phyloP scores from a whole-genome alignment of 2,888 invertebrate species.

The Megaustenia siamemsis region DNA sequence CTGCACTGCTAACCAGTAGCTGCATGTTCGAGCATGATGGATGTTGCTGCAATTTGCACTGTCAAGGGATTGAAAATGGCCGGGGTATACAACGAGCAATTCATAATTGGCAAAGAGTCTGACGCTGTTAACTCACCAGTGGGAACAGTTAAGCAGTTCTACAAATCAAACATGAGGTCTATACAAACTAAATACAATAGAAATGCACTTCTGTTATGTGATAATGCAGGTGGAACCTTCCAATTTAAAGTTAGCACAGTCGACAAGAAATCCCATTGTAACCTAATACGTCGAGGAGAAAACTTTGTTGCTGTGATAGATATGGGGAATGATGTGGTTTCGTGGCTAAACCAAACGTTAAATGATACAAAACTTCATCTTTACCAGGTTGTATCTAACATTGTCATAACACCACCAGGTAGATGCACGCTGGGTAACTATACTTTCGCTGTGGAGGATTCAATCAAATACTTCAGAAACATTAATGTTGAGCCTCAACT shows the following conservation, averaged over 20 bases:
- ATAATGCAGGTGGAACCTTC: too few species aligned
- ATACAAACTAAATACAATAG: too few species aligned
- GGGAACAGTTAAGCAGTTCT: too few species aligned
- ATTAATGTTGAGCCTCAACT: background rate
- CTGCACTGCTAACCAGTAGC: slow-evolving; percentile 20
- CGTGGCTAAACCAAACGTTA: background rate
- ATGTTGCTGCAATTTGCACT: background rate
- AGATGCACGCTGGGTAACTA: slow-evolving; percentile 16
- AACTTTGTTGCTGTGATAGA: too few species aligned
- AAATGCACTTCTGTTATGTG: too few species aligned
- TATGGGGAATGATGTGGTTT: background rate
- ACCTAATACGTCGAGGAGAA: too few species aligned
- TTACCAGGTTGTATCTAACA: background rate
- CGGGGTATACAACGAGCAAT: background rate
- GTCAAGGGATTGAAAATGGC: background rate
- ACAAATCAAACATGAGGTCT: too few species aligned
- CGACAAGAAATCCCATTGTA: too few species aligned
- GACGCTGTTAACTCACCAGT: too few species aligned
- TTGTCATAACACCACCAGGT: background rate
- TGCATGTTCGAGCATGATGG: background rate
- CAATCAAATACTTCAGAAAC: slow-evolving; percentile 10
- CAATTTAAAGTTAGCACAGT: too few species aligned
- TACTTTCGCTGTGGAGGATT: background rate
- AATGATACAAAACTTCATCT: background rate
- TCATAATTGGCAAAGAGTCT: slow-evolving; percentile 4